Base-by-base conservation (phyloP, 2,797 vertebrate species). In the Pteronotus mesoamericanus region DNA sequence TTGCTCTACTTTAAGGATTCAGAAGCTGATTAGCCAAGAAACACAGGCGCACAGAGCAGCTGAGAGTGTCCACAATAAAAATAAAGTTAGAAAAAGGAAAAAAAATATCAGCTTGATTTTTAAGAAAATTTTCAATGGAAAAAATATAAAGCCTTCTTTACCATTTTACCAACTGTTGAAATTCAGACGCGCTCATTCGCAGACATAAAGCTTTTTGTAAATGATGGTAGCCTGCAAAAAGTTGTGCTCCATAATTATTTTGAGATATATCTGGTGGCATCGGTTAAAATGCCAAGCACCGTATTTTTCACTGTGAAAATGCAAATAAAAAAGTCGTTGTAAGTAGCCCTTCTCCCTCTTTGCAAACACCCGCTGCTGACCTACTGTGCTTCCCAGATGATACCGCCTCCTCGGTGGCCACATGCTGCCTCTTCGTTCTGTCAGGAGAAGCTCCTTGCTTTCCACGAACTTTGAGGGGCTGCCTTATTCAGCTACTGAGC, bases 291-390 rank as follows among this genome's bases (percentile, higher is more conserved):
- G 55, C 66, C 66, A 96, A 92, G 61, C 79, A 91, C 19, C 69
- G 64, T 37, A 91, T 77, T 94, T 79, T 83, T 95, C 55, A 15
- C 77, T 85, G 44, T 32, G 74, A 55, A 79, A 87, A 87, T 69
- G 55, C 59, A 55, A 15, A 42, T 32, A 84, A 94, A 80, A 34
- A 37, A 92, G 10, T 93, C 29, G n/a, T n/a, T n/a, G n/a, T 59
- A 91, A 78, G 15, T 61, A 92, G 46, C 34, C 32, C 29, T 77
- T 93, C 18, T 93, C 57, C 22, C 15, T 91, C 82, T 79, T 44
- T 90, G 57, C 21, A 95, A 95, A 96, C 94, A 96, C 86, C 82
- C 90, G 82, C 82, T 94, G 71, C 44, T 59, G 55, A 86, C 95
- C 71, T 95, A 68, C 71, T 84, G 88, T 79, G 64, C 59, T 82